Evolutionary conservation across 37 sponge, comb jelly and placozoan genomes (phyloP).

Genomic region (Halichondria panicea): DNA sequence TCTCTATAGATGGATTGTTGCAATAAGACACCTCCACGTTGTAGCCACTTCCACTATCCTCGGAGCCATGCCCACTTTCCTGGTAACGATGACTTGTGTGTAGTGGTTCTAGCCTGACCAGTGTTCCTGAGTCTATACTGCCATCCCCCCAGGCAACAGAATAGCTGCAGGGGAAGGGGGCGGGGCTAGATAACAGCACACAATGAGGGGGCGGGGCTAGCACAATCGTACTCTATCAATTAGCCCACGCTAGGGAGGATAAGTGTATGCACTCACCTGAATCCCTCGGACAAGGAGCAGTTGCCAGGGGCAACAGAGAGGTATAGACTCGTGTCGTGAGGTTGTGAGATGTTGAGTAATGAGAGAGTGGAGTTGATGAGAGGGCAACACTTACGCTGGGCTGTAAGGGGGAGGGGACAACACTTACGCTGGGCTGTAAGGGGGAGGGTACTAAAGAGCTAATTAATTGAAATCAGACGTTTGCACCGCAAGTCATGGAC

Average conservation of each 20-base stretch:
- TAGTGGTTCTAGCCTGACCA: no score
- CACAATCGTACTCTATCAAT: no score
- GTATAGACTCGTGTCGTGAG: conserved; percentile 3
- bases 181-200: not conserved
- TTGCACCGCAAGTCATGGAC: no score
- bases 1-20: conserved; percentile 28
- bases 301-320: conserved; percentile 24
- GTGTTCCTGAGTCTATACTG: conserved; percentile 31
- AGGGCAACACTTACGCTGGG: conserved; percentile 50
- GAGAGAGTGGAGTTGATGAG: not conserved
- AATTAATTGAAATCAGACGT: not conserved
- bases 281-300: conserved; percentile 41
- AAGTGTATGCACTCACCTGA: conserved; percentile 24
- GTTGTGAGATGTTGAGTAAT: not conserved
- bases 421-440: not conserved
- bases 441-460: not conserved
- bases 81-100: no score
- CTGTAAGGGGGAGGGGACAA: not conserved
- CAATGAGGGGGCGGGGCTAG: not conserved
- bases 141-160: conserved; percentile 41
- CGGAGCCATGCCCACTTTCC: no score
- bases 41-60: conserved; percentile 10
- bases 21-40: conserved; percentile 18
- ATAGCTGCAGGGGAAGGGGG: conserved; percentile 18
- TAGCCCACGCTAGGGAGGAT: no score